phyloP scores from a whole-genome alignment of 2,113 vertebrate species.

The Cervus canadensis region DNA sequence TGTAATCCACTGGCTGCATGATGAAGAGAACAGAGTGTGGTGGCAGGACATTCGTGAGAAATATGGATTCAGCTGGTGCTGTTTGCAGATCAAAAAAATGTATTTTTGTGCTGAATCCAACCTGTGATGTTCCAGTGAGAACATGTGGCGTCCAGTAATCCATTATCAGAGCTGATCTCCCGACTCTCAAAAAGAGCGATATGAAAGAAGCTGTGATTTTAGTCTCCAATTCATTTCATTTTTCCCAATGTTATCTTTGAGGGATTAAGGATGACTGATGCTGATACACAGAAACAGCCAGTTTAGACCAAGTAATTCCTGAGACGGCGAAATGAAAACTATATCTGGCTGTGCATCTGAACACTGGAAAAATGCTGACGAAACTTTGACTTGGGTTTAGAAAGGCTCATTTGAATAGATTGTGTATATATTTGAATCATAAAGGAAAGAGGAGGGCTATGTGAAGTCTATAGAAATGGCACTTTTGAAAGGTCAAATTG shows the following conservation, averaged over 20 bases:
- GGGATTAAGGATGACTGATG: constrained; percentile 53
- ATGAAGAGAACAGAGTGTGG: background rate
- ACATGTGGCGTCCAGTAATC: constrained; percentile 45
- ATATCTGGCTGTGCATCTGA: background rate
- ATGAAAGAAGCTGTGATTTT: constrained; percentile 45
- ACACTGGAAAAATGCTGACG: background rate
- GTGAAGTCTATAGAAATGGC: background rate
- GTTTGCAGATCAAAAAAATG: constrained; percentile 46
- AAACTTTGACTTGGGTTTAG: background rate
- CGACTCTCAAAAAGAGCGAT: background rate
- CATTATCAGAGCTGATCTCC: constrained; percentile 50
- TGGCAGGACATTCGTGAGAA: constrained; percentile 3
- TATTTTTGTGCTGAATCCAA: constrained; percentile 44
- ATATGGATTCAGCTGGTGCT: constrained; percentile 38
- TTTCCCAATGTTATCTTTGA: constrained; percentile 43
- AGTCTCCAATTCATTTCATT: constrained; percentile 41
- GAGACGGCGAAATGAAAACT: constrained; percentile 8
- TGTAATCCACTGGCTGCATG: background rate
- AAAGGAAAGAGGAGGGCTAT: background rate
- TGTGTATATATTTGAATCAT: background rate
- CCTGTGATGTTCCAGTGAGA: constrained; percentile 43
- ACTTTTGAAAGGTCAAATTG: background rate
- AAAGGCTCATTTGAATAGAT: background rate
- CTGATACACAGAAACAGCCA: background rate
- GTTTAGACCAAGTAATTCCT: constrained; percentile 38